Percentiles rank a stretch among this genome's conserved stretches.
These are phyloP conservation scores for Spisula solida DNA, from an alignment of 2,888 invertebrate genomes.

Conservation along the genomic window DNA sequence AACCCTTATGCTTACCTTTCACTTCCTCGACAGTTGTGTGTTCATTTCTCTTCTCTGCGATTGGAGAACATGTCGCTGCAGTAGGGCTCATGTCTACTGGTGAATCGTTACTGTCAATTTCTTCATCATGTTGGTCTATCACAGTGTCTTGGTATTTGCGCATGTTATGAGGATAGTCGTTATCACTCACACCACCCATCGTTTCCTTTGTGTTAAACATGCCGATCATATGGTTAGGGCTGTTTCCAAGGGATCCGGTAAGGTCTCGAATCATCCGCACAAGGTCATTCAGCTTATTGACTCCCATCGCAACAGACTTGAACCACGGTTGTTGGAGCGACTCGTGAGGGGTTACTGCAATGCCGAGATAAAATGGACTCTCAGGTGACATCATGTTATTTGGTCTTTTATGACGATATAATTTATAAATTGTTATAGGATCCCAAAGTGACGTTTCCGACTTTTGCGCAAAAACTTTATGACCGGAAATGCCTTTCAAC, in stretches of 20 bases:
- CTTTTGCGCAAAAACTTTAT: conserved; percentile 49
- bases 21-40: background rate
- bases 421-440: conserved; percentile 81
- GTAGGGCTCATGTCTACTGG: conserved; percentile 18
- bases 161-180: background rate
- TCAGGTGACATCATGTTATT: conserved; percentile 77
- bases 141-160: background rate
- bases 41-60: background rate
- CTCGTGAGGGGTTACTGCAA: conserved; percentile 74
- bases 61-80: background rate
- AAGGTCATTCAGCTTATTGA: conserved; percentile 83
- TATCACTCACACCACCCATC: background rate
- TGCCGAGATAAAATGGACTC: conserved; percentile 82
- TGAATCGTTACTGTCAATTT: background rate
- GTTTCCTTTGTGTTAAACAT: background rate
- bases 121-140: background rate
- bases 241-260: conserved; percentile 73
- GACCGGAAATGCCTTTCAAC: conserved; percentile 54
- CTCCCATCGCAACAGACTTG: conserved; percentile 81
- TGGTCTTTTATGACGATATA: conserved; percentile 80
- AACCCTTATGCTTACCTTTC: conserved; percentile 2
- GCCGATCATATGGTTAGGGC: background rate
- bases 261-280: conserved; percentile 82
- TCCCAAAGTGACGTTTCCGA: conserved; percentile 78
- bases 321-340: conserved; percentile 81